Percentiles rank a stretch among this genome's conserved stretches.
Evolutionary conservation across 2,797 vertebrate species (phyloP).

Genomic region (Aphelocoma californica): DNA sequence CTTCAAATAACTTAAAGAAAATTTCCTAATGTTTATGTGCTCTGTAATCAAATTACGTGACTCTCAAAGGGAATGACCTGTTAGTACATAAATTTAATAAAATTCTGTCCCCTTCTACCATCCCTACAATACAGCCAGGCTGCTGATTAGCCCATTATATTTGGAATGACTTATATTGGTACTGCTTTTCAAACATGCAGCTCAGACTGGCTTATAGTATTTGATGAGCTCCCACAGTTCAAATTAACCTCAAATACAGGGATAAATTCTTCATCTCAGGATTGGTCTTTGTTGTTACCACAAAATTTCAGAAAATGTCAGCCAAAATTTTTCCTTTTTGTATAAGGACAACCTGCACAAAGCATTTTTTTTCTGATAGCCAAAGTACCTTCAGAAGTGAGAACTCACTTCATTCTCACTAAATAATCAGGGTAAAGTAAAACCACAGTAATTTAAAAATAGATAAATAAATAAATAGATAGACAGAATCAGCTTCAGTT

Average conservation of each 20-base stretch:
- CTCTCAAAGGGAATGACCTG: not conserved
- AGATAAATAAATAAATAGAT: too few species aligned
- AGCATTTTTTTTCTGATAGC: not conserved
- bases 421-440: not conserved
- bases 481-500: not conserved
- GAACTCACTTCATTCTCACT: not conserved
- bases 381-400: not conserved
- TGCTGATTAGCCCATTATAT: not conserved
- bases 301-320: not conserved
- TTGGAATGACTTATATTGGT: not conserved
- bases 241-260: not conserved
- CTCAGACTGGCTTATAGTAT: not conserved
- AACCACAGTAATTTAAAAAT: not conserved
- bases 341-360: not conserved
- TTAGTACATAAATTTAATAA: not conserved
- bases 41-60: not conserved
- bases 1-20: not conserved
- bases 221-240: not conserved
- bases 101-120: not conserved
- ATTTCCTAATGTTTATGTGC: not conserved
- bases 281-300: not conserved
- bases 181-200: not conserved
- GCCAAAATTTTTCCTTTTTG: not conserved
- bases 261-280: not conserved
- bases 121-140: not conserved